Evolutionary conservation across 37 sponge, comb jelly and placozoan genomes (phyloP).

Genomic region (Beroe forskalii): DNA sequence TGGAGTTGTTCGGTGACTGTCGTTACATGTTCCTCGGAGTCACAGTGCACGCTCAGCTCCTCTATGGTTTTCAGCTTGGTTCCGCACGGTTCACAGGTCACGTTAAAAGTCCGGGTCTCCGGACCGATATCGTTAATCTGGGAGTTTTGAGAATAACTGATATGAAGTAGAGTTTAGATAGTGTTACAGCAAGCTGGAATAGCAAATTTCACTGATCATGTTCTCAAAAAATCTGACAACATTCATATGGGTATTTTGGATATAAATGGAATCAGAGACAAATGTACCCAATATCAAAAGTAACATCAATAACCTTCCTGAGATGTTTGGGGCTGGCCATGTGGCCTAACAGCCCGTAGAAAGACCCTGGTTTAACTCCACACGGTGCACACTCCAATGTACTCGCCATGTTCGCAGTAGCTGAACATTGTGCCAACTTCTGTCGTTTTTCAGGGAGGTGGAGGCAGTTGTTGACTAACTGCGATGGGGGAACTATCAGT

Average conservation of each 20-base stretch:
- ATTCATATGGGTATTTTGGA: too few relatives aligned
- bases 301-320: constrained; percentile 43
- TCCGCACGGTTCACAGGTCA: constrained; percentile 12
- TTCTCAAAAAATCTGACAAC: too few relatives aligned
- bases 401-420: not conserved
- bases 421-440: not conserved
- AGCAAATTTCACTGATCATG: too few relatives aligned
- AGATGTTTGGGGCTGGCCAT: constrained; percentile 38
- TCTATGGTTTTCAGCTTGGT: not conserved
- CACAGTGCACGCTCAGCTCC: not conserved
- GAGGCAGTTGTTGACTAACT: not conserved
- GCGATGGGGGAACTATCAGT: not conserved
- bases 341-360: not conserved
- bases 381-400: constrained; percentile 7
- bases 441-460: not conserved
- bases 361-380: constrained; percentile 8
- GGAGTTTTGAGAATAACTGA: too few relatives aligned
- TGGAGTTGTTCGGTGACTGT: not conserved
- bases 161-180: too few relatives aligned
- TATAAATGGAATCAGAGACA: too few relatives aligned
- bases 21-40: not conserved
- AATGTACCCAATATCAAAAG: too few relatives aligned
- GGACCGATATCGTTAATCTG: constrained; percentile 17
- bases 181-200: too few relatives aligned
- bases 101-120: not conserved